Evolutionary conservation across 2,888 invertebrate genomes (phyloP), one percentile per base, ranked within the genome.

Genomic region (Pachymerium ferrugineum): DNA sequence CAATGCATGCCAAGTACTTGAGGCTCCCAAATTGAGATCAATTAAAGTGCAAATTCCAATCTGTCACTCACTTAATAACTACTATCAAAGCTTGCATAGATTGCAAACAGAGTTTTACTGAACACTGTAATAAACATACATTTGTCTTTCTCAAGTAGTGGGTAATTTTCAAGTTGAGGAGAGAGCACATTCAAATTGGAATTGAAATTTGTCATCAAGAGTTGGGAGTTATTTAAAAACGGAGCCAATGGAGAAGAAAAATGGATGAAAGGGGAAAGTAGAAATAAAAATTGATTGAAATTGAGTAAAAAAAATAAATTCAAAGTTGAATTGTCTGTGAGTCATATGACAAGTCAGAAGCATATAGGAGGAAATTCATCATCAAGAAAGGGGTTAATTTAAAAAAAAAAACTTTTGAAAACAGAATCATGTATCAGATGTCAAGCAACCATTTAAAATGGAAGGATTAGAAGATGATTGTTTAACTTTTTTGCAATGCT

Each of bases 61-160:
- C 62, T 62, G 62, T 62, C 62, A 62, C 62, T 62, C 62, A 62
- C 62, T 62, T 62, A 62, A 62, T 62, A 62, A 62, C 62, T 62
- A 62, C 62, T 62, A 62, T 62, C 62, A 62, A 62, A 28, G 28
- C 62, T 10, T 25, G 3, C 62, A n/a, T 62, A 62, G 62, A 22
- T 62, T 62, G 62, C 62, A 62, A 62, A 62, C 62, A 62, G 62
- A n/a, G n/a, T n/a, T 62, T 28, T 62, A 62, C 62, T 62, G 62
- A 62, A 62, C 62, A 62, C 62, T 25, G 62, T 62, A 62, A 62
- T 62, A 62, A 62, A 62, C 62, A 62, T 62, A n/a, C 62, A 62
- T 62, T 62, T 62, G 62, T 62, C 62, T 62, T 28, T 62, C 14
- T 62, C 62, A 62, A 62, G 12, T 62, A 28, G 25, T 62, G 62